A percentile compares a stretch with the other conserved stretches of the same genome.
Conservation (phyloP, 2,888 invertebrate species). For the Macrophya annulata region DNA sequence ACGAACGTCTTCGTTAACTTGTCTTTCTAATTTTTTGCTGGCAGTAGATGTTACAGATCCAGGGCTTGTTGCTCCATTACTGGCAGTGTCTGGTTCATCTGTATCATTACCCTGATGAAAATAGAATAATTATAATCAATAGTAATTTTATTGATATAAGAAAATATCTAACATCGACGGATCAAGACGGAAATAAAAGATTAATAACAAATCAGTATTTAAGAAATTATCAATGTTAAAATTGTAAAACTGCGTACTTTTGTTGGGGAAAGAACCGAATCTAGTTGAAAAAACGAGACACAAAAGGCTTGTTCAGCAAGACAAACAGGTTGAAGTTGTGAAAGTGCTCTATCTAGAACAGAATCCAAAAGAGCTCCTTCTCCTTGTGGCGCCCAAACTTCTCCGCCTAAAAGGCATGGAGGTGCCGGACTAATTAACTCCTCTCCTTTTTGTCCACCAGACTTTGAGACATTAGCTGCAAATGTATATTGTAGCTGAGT, state of each 20-base stretch:
- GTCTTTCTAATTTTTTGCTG: slow-evolving; percentile 84
- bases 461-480: slow-evolving; percentile 72
- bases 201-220: background rate
- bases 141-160: background rate
- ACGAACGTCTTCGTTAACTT: slow-evolving; percentile 90
- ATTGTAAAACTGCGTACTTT: slow-evolving; percentile 64
- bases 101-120: slow-evolving; percentile 65
- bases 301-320: slow-evolving; percentile 98
- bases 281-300: slow-evolving; percentile 93
- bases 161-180: background rate
- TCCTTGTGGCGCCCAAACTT: slow-evolving; percentile 75
- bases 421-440: slow-evolving; percentile 74
- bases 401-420: slow-evolving; percentile 74
- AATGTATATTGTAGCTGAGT: slow-evolving; percentile 39
- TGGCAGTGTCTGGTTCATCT: slow-evolving; percentile 70
- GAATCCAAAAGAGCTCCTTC: slow-evolving; percentile 81
- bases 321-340: slow-evolving; percentile 94
- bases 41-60: slow-evolving; percentile 73
- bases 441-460: slow-evolving; percentile 73
- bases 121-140: slow-evolving; percentile 19
- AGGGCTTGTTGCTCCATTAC: slow-evolving; percentile 73
- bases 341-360: slow-evolving; percentile 91
- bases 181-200: background rate
- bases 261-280: slow-evolving; percentile 78
- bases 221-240: background rate